Base-by-base conservation (phyloP, 1,140 invertebrate species). In the Drosophila grimshawi region DNA sequence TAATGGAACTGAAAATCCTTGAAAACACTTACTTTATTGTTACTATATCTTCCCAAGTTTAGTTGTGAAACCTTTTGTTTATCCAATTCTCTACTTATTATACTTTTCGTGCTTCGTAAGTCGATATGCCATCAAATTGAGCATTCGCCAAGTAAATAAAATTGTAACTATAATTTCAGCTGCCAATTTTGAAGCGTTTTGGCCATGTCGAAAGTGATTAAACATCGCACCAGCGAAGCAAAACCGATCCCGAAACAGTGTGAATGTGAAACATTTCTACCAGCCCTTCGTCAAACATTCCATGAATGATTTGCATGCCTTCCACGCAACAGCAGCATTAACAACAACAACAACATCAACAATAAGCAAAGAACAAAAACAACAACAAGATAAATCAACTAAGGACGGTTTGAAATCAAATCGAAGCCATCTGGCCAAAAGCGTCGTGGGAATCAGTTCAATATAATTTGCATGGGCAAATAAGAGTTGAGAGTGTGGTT, bases 361-460 rank as follows among this genome's bases (percentile, higher is more conserved):
- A 19, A 19, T 1, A 19, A 19, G 19, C 35, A 37, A 55, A 62
- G 39, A 37, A 61, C 39, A 56, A 52, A 8, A 61, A 61, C 11
- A 61, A 62, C 27, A 62, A 39, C 43, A 64, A 49, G 4, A 48
- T 60, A 80, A 76, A 63, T 80, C 49, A 83, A 76, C 68, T 65
- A 71, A 76, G 66, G 75, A 73, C 66, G 46, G 69, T 41, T 62
- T 37, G 76, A 79, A 90, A 89, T 89, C 86, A 85, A 90, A 89
- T 89, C 81, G 85, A 90, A 85, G 70, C 85, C 85, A 89, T 85
- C 85, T 89, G 85, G 85, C 74, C 69, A 76, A 78, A 59, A 67
- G 70, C 71, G 82, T 89, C 85, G 85, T 89, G 85, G 85, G 85
- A 89, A 89, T 89, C 85, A 89, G 85, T 89, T 89, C 85, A 89